phyloP scores from a whole-genome alignment of 53 echinoderm and acorn worm species.

The Zoroaster sp. region DNA sequence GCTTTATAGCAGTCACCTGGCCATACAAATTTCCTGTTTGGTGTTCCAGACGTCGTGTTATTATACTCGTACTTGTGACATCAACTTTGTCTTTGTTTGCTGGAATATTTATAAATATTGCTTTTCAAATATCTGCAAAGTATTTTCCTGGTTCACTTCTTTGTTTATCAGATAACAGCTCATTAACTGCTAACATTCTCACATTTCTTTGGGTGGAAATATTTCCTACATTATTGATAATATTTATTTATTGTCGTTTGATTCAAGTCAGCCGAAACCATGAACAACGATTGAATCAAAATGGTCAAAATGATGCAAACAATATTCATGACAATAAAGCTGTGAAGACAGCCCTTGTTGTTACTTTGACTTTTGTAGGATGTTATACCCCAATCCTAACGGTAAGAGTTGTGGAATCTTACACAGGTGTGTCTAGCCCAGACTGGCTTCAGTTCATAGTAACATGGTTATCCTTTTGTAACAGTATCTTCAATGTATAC shows the following conservation, averaged over 20 bases:
- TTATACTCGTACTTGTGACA: background rate
- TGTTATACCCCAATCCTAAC: background rate
- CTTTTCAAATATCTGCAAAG: background rate
- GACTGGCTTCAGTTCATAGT: background rate
- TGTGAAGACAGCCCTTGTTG: conserved; percentile 6
- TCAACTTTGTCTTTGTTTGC: background rate
- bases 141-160: background rate
- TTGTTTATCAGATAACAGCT: background rate
- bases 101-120: background rate
- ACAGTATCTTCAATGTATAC: background rate
- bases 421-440: background rate
- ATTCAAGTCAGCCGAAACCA: conserved; percentile 7
- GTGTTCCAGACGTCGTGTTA: background rate
- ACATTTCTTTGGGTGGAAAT: background rate
- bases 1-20: background rate
- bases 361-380: background rate
- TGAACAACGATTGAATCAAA: background rate
- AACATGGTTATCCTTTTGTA: background rate
- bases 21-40: background rate
- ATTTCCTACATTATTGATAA: background rate
- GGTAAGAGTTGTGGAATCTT: background rate
- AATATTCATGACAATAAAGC: background rate
- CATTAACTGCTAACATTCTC: background rate
- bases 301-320: background rate
- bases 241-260: background rate